A percentile compares a stretch with the other conserved stretches of the same genome.
These are phyloP conservation scores for Crocallis elinguaria DNA, from an alignment of 2,888 invertebrate species.

Conservation along the genomic window DNA sequence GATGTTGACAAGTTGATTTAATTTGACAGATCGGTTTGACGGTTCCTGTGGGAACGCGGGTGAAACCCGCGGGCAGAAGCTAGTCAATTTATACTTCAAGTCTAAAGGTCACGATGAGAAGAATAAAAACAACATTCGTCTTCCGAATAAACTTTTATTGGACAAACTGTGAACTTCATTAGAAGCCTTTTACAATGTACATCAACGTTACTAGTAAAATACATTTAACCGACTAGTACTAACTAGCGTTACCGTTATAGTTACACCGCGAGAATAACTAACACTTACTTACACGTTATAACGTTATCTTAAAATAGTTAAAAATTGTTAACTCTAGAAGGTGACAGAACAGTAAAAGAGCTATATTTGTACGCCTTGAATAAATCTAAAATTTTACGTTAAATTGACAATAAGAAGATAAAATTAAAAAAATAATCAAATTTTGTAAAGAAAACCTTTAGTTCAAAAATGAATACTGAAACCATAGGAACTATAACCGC, in stretches of 20 bases:
- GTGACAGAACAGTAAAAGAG: slow-evolving; percentile 61
- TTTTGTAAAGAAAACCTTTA: slow-evolving; percentile 9
- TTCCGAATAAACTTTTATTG: slow-evolving; percentile 82
- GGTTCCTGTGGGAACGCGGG: too few relatives aligned
- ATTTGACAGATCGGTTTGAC: too few relatives aligned
- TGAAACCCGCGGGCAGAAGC: too few relatives aligned
- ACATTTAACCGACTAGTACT: slow-evolving; percentile 62
- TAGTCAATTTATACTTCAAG: too few relatives aligned
- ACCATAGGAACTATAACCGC: slow-evolving; percentile 58
- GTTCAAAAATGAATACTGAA: slow-evolving; percentile 23
- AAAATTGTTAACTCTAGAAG: slow-evolving; percentile 63
- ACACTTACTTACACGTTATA: slow-evolving; percentile 33
- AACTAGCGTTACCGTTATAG: slow-evolving; percentile 29
- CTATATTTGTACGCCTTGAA: slow-evolving; percentile 67
- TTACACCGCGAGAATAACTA: slow-evolving; percentile 38
- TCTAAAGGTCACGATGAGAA: background rate
- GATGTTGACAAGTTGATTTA: too few relatives aligned
- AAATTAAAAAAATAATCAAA: background rate
- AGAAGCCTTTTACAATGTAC: slow-evolving; percentile 71
- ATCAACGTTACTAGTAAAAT: slow-evolving; percentile 73
- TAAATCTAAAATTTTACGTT: background rate
- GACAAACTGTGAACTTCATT: slow-evolving; percentile 69
- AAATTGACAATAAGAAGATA: background rate
- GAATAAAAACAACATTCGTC: slow-evolving; percentile 65
- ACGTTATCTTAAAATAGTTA: slow-evolving; percentile 20